These are phyloP conservation scores for Parnassius apollo DNA, from an alignment of 2,888 invertebrate species.

Conservation along the genomic window DNA sequence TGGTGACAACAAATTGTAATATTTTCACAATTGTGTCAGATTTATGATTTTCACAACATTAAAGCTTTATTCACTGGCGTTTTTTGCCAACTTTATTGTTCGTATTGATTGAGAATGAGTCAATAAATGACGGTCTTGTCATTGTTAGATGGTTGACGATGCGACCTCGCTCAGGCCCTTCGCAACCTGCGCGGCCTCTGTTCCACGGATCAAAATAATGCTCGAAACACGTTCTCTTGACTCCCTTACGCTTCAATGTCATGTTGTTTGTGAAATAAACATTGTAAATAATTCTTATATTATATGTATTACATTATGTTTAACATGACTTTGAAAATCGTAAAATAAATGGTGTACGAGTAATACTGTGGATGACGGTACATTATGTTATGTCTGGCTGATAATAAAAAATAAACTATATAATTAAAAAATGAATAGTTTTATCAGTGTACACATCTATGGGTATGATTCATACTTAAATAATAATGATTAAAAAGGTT, in stretches of 20 bases:
- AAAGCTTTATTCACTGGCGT: conserved; percentile 3
- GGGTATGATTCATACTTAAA: no score
- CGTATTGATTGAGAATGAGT: conserved; percentile 21
- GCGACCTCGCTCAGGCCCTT: conserved; percentile 72
- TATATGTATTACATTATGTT: background rate
- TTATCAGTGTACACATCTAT: no score
- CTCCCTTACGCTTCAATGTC: conserved; percentile 36
- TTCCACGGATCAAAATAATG: conserved; percentile 60
- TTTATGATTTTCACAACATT: background rate
- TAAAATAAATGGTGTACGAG: background rate
- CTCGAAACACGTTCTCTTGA: conserved; percentile 52
- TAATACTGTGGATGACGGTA: no score
- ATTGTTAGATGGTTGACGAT: conserved; percentile 31
- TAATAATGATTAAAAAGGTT: no score
- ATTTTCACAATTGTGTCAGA: no score
- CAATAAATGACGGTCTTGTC: conserved; percentile 27
- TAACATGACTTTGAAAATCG: background rate
- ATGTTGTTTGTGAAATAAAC: conserved; percentile 28
- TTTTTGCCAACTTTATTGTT: conserved; percentile 11
- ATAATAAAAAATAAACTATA: no score
- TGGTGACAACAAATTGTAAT: no score
- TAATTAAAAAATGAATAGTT: no score
- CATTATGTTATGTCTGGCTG: no score
- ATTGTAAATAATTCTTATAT: conserved; percentile 4
- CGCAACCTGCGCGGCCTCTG: conserved; percentile 71